Percentiles rank a stretch among this genome's conserved stretches.
These are phyloP conservation scores for Actinernus sp. DNA, from an alignment of 92 coral and sea anemone species.

Conservation along the genomic window DNA sequence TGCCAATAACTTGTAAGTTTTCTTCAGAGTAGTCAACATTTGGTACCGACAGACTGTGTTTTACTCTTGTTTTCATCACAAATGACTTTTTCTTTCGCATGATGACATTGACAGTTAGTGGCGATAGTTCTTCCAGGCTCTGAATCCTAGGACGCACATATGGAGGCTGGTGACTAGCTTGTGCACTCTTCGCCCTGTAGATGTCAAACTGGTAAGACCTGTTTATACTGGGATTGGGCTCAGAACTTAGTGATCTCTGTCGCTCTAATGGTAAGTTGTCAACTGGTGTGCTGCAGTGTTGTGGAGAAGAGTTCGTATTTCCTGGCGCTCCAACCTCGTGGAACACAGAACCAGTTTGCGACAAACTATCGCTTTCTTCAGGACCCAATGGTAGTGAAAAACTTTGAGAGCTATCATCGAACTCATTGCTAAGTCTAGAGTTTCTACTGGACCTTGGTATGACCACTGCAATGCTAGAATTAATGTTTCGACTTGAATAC, in stretches of 20 bases:
- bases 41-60: slow-evolving; percentile 52
- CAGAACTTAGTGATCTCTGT: neutral
- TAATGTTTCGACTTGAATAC: neutral
- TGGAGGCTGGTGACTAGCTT: slow-evolving; percentile 39
- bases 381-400: neutral
- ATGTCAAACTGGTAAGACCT: neutral
- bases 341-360: neutral
- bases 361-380: too few relatives aligned
- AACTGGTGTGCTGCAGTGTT: neutral
- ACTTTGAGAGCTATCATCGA: neutral
- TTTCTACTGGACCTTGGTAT: neutral
- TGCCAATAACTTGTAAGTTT: neutral
- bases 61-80: slow-evolving; percentile 33
- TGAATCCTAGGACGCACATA: slow-evolving; percentile 71
- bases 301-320: neutral
- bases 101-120: slow-evolving; percentile 56
- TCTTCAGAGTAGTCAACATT: slow-evolving; percentile 8
- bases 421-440: neutral
- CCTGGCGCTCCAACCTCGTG: neutral
- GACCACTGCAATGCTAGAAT: neutral
- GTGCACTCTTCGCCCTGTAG: neutral
- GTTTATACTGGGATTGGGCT: neutral
- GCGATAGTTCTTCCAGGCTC: slow-evolving; percentile 69
- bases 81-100: slow-evolving; percentile 59
- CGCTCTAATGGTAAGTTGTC: neutral